Percentiles rank a stretch among this genome's conserved stretches.
Conservation (phyloP, 2,888 invertebrate species). For the Beris chalybata region DNA sequence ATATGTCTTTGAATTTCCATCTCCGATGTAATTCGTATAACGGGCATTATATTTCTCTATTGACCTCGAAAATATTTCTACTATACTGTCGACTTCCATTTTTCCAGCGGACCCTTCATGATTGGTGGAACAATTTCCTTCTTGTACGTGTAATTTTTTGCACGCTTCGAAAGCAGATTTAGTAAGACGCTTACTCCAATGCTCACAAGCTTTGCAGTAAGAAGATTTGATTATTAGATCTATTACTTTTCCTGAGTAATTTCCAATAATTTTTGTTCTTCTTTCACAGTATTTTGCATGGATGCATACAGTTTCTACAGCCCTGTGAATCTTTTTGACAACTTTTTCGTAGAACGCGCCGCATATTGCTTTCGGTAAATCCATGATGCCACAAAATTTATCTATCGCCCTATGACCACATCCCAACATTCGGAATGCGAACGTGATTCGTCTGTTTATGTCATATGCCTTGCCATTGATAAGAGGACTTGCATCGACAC, state of each 20-base stretch:
- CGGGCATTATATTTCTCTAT: not conserved
- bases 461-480: too few species aligned
- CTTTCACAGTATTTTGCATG: too few species aligned
- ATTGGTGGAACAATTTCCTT: constrained; percentile 8
- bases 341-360: too few species aligned
- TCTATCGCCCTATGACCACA: too few species aligned
- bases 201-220: not conserved
- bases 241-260: not conserved
- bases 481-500: not conserved
- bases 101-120: constrained; percentile 5
- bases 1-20: constrained; percentile 5
- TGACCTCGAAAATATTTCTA: not conserved
- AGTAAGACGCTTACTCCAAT: not conserved
- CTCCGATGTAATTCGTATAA: constrained; percentile 18
- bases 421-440: too few species aligned
- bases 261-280: not conserved
- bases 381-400: too few species aligned
- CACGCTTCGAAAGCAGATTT: not conserved
- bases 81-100: constrained; percentile 5
- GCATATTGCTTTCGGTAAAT: too few species aligned
- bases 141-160: too few species aligned
- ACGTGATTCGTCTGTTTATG: too few species aligned
- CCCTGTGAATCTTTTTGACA: not conserved
- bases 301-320: too few species aligned
- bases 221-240: not conserved